These are phyloP conservation scores for Chiroxiphia lanceolata DNA, from an alignment of 2,797 vertebrate species.

Conservation along the genomic window DNA sequence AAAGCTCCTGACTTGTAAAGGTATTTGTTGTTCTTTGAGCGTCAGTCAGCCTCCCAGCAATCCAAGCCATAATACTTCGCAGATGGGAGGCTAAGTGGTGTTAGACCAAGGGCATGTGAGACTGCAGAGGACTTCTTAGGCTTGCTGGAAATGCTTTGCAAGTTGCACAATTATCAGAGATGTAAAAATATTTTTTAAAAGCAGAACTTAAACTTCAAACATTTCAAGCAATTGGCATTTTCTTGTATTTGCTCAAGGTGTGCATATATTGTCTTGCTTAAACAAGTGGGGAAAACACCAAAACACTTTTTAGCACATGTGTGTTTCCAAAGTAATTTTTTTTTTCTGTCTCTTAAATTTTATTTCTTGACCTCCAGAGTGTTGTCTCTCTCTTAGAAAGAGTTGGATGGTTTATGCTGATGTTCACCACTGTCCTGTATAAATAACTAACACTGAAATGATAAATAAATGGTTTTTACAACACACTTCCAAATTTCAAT, in stretches of 20 bases:
- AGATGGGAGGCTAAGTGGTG: background rate
- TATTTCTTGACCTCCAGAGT: background rate
- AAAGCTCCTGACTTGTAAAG: background rate
- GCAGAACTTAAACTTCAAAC: slow-evolving; percentile 65
- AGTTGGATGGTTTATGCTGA: background rate
- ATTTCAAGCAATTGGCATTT: slow-evolving; percentile 64
- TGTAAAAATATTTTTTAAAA: slow-evolving; percentile 28
- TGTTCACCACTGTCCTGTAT: background rate
- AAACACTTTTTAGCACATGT: background rate
- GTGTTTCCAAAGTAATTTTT: background rate
- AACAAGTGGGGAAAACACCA: slow-evolving; percentile 57
- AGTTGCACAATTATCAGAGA: background rate
- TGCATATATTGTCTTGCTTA: slow-evolving; percentile 54
- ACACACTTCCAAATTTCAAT: background rate
- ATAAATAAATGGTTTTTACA: background rate
- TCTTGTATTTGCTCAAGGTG: slow-evolving; percentile 61
- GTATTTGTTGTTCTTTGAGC: background rate
- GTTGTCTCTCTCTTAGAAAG: background rate
- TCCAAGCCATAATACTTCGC: background rate
- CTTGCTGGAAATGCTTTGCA: background rate
- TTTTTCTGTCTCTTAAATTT: background rate
- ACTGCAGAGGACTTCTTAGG: background rate
- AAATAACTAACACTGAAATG: background rate
- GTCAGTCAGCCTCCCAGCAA: background rate
- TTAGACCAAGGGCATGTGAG: background rate